phyloP scores from a whole-genome alignment of 1,140 invertebrate genomes.

The Trichonephila clavata region DNA sequence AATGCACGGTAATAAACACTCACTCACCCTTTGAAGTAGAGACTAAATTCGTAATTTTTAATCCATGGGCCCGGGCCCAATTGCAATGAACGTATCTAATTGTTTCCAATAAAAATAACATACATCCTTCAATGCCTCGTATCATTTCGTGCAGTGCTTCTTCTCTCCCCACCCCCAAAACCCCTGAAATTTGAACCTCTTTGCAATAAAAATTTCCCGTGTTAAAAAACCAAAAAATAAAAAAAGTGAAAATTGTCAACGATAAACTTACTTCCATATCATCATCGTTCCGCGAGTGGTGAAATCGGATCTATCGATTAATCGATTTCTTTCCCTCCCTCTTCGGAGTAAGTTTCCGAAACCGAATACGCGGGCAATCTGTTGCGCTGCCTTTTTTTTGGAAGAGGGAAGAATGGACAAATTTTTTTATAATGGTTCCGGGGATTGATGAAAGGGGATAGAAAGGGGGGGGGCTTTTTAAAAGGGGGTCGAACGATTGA shows the following conservation, averaged over 20 bases:
- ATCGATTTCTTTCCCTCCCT: conserved; percentile 22
- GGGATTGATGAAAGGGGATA: neutral
- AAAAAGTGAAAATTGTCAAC: neutral
- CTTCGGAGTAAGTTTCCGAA: conserved; percentile 49
- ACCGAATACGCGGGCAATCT: conserved; percentile 58
- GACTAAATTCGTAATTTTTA: no score
- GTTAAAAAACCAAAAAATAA: no score
- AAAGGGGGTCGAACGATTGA: neutral
- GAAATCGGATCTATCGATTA: conserved; percentile 68
- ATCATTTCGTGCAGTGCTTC: no score
- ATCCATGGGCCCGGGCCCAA: no score
- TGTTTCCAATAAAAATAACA: no score
- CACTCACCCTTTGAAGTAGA: no score
- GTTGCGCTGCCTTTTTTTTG: conserved; percentile 44
- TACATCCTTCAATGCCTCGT: no score
- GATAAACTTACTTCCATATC: conserved; percentile 46
- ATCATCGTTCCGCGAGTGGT: conserved; percentile 26
- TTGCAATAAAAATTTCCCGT: no score
- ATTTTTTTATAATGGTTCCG: conserved; percentile 2
- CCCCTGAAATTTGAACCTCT: no score
- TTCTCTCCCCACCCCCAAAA: no score
- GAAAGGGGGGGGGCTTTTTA: neutral
- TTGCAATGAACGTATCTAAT: no score
- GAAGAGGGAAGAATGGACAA: neutral
- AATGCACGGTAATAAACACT: no score